phyloP scores from a whole-genome alignment of 30 jellyfish, hydroid and myxozoan species.

The Turritopsis dohrnii region DNA sequence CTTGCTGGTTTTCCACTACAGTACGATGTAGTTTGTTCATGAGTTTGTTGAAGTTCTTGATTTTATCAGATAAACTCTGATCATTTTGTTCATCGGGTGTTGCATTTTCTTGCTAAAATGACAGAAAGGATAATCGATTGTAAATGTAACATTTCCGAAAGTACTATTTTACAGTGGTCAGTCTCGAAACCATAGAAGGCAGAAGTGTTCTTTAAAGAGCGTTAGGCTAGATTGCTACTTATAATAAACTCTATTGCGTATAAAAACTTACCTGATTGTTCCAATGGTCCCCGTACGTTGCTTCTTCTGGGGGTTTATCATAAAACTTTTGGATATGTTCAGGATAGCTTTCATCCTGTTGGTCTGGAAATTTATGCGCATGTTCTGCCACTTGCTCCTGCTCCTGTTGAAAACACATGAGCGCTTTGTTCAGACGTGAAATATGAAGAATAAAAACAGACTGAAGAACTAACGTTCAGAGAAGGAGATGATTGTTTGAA shows the following conservation, averaged over 20 bases:
- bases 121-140: neutral
- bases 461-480: too few relatives aligned
- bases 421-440: too few relatives aligned
- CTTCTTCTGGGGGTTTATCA: neutral
- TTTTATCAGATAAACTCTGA: neutral
- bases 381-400: neutral
- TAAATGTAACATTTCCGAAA: too few relatives aligned
- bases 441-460: too few relatives aligned
- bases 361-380: neutral
- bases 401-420: neutral
- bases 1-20: neutral
- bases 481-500: too few relatives aligned
- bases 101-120: neutral
- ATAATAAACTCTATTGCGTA: too few relatives aligned
- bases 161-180: neutral
- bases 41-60: neutral
- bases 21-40: constrained; percentile 7
- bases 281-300: constrained; percentile 4
- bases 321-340: neutral
- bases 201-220: neutral
- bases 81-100: neutral
- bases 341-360: neutral
- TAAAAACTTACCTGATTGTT: neutral
- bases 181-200: neutral
- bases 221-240: too few relatives aligned